Conservation (phyloP, 2,888 invertebrate species). For the Luperina testacea region DNA sequence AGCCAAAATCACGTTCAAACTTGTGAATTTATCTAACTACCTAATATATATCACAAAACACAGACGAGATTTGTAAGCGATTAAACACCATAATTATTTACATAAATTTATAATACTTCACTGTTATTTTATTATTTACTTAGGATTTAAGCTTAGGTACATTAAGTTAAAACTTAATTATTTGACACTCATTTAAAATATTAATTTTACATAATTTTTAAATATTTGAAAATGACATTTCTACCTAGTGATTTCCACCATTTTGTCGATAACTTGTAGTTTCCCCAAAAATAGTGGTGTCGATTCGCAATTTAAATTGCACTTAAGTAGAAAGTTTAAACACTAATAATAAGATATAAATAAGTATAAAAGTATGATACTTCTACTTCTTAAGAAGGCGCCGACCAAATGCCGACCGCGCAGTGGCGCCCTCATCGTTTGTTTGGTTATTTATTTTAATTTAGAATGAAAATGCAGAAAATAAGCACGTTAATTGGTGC, state of each 20-base stretch:
- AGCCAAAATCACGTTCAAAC: slow-evolving; percentile 33
- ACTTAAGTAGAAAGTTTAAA: background rate
- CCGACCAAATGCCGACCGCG: too few relatives aligned
- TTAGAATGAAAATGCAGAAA: too few relatives aligned
- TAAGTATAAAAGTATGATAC: background rate
- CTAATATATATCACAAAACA: slow-evolving; percentile 77
- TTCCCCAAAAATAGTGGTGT: background rate
- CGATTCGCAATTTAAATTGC: background rate
- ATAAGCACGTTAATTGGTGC: too few relatives aligned
- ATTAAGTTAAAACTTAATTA: slow-evolving; percentile 53
- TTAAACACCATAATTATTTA: slow-evolving; percentile 62
- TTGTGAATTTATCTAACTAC: slow-evolving; percentile 68
- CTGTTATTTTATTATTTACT: slow-evolving; percentile 60
- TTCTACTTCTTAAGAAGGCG: background rate
- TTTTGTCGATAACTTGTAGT: background rate
- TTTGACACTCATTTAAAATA: slow-evolving; percentile 66
- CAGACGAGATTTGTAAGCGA: slow-evolving; percentile 76
- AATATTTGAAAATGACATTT: slow-evolving; percentile 57
- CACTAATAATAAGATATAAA: background rate
- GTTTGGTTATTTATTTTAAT: too few relatives aligned
- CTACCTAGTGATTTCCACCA: background rate
- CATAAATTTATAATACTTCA: slow-evolving; percentile 60
- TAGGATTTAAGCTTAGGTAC: slow-evolving; percentile 54
- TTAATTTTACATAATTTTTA: slow-evolving; percentile 42
- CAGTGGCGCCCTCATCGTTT: too few relatives aligned